Base-by-base conservation (phyloP, 2,797 vertebrate genomes). In the Anas bernieri region DNA sequence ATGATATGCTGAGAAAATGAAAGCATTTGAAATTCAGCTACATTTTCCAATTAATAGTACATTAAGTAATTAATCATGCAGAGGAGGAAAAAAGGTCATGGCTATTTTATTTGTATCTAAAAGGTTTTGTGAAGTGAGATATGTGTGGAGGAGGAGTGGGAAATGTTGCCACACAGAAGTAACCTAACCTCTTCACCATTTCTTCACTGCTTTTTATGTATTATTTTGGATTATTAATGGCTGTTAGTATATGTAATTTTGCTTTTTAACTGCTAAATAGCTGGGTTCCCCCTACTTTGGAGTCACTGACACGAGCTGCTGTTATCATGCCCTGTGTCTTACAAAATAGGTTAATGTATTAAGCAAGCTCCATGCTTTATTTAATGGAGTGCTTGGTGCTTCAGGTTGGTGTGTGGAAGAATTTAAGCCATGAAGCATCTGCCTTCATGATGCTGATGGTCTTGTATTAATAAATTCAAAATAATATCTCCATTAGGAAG, bases 61-160 rank as follows among this genome's bases (percentile, higher is more conserved):
- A 98, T 99, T 98, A 99, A 98, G 98, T 98, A 98, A 99, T 99
- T 99, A 99, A 99, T 99, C 98, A 99, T 98, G 97, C 97, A 97
- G 97, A 97, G 96, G 96, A 98, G 97, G 97, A 98, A 97, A 96
- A 98, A 98, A 99, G 98, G 98, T 99, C 98, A 98, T 28, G 75
- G 79, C 93, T 86, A 94, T 93, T 95, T 97, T 97, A 95, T 97
- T 97, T 98, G 96, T 96, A 80, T 90, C 63, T 46, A 80, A 88
- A 93, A 94, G 96, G 94, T 91, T 92, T 98, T 96, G 52, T 92
- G 58, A 96, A 96, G 86, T 72, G 56, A 78, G 23, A 67, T 68
- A 58, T 18, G 31, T 77, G 82, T 83, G 68, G 73, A 81, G 84
- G 75, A 96, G 63, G 50, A 89, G 63, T 86, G 50, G 50, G 52